Conservation (phyloP, 2,797 vertebrate genomes). For the Amblyraja radiata region DNA sequence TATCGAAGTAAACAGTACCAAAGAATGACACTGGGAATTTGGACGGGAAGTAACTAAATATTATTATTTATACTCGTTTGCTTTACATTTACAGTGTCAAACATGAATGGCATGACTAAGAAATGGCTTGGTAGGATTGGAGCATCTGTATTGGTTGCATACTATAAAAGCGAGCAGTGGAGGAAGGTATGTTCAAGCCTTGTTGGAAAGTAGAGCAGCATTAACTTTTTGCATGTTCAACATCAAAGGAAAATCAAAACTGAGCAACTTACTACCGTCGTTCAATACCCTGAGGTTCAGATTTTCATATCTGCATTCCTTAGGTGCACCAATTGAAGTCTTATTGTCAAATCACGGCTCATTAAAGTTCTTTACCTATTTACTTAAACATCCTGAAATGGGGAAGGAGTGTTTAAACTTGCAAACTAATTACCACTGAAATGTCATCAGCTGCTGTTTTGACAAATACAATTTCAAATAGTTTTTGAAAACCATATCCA, state of each 20-base stretch:
- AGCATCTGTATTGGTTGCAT: slow-evolving; percentile 75
- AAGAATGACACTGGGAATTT: background rate
- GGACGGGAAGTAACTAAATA: background rate
- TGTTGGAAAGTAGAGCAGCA: background rate
- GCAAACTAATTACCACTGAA: background rate
- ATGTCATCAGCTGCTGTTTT: background rate
- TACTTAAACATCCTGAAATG: background rate
- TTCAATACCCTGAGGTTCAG: background rate
- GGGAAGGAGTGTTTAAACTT: background rate
- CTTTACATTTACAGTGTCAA: slow-evolving; percentile 49
- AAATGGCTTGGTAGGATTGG: slow-evolving; percentile 75
- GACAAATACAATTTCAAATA: background rate
- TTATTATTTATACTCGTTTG: background rate
- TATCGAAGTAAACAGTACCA: background rate
- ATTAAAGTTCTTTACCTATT: background rate
- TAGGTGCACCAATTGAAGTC: background rate
- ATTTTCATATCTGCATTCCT: background rate
- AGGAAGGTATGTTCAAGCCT: slow-evolving; percentile 65
- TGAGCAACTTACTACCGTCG: background rate
- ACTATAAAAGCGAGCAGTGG: slow-evolving; percentile 76
- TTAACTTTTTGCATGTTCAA: background rate
- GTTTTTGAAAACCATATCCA: background rate
- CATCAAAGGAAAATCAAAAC: background rate
- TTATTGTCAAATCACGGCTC: background rate
- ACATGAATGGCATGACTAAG: slow-evolving; percentile 53